Evolutionary conservation across 2,113 vertebrate genomes (phyloP), one percentile per base, ranked within the genome.

Genomic region (Otocyon megalotis): DNA sequence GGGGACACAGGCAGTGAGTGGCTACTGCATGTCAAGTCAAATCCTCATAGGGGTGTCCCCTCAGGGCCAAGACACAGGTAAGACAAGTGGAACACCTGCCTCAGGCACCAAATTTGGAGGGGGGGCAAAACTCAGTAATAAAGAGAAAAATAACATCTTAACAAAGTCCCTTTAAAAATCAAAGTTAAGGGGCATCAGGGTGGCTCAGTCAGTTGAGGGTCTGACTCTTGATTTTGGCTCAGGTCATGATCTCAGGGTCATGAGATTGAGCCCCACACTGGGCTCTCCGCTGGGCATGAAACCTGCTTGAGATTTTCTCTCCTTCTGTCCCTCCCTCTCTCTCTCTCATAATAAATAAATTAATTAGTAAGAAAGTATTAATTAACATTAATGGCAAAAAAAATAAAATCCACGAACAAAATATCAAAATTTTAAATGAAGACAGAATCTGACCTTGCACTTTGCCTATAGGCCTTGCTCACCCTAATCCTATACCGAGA

Each of bases 1-100:
- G 3, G 1, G 50, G 28, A 3, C 0, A 0, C 28, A 63, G 16
- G n/a, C 65, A 54, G 74, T 5, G 30, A 56, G n/a, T 48, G 22
- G 56, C 30, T 50, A 26, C 20, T 17, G 9, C 8, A 32, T 50
- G 63, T 17, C 28, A 56, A 48, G 26, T 56, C 86, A 35, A 43
- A 71, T 48, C 43, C 2, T 35, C 69, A 7, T 43, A 53, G 54
- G 8, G 1, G 11, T 77, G 32, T 60, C 79, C 91, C 20, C 60
- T 22, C 16, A 50, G 77, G 37, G 24, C 35, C 43, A 35, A 35
- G 62, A 35, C n/a, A 10, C 43, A 22, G 15, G 5, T 69, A 24
- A 77, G 48, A 16, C 0, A 1, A 8, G 2, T 5, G 20, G 85
- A 54, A 35, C 22, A 56, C 48, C 87, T 63, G n/a, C 35, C 35